Conservation (phyloP, 2,797 vertebrate genomes). For the Myripristis jacobus region DNA sequence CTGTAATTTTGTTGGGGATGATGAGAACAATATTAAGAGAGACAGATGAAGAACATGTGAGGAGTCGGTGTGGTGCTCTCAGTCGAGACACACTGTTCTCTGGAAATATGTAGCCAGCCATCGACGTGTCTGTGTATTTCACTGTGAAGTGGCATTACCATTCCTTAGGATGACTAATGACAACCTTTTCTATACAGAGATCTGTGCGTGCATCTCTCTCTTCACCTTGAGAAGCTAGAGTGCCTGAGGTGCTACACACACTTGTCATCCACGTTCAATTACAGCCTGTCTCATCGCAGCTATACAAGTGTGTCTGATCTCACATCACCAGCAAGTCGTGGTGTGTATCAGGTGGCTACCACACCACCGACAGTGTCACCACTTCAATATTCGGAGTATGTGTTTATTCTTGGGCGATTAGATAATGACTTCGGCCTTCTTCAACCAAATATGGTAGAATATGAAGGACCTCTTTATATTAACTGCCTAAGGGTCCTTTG, state of each 20-base stretch:
- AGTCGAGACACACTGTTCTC: no score
- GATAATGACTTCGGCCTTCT: constrained; percentile 18
- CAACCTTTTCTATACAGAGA: constrained; percentile 39
- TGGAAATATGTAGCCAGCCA: no score
- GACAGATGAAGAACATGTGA: no score
- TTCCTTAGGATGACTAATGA: constrained; percentile 28
- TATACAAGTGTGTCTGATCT: constrained; percentile 34
- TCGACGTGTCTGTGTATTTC: neutral
- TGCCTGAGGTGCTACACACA: constrained; percentile 3
- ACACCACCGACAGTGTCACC: constrained; percentile 19
- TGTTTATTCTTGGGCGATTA: constrained; percentile 48
- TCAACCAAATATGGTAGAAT: constrained; percentile 8
- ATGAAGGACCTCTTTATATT: neutral
- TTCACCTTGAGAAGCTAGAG: constrained; percentile 8
- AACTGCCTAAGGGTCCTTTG: no score
- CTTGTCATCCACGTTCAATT: constrained; percentile 9
- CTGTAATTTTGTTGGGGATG: no score
- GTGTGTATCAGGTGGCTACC: constrained; percentile 45
- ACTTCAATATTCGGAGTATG: constrained; percentile 22
- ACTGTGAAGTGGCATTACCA: neutral
- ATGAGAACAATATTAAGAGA: no score
- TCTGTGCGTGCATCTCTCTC: constrained; percentile 20
- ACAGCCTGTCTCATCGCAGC: constrained; percentile 22
- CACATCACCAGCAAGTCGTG: constrained; percentile 43
- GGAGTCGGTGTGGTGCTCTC: no score